Conservation (phyloP, 2,888 invertebrate genomes). For the Apamea epomidion region DNA sequence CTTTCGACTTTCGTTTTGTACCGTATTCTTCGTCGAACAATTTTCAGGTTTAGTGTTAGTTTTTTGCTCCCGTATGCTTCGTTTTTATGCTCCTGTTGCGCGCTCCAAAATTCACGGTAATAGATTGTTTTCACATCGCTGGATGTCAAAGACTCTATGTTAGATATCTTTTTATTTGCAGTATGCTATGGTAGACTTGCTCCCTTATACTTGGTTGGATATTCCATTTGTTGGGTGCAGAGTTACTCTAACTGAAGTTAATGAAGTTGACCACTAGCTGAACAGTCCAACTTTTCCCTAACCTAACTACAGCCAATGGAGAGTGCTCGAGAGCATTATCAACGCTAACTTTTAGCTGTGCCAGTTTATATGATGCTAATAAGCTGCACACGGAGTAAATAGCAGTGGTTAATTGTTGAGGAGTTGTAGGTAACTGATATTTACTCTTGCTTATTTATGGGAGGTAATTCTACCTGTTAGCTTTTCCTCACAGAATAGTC, state of each 20-base stretch:
- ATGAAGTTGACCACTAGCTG: constrained; percentile 40
- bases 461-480: neutral
- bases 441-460: neutral
- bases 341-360: constrained; percentile 48
- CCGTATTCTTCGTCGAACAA: constrained; percentile 10
- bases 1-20: constrained; percentile 31
- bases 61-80: neutral
- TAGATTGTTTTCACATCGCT: neutral
- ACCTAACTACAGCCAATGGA: constrained; percentile 46
- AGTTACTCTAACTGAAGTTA: constrained; percentile 39
- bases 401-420: constrained; percentile 1
- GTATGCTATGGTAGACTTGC: neutral
- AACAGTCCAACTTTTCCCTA: constrained; percentile 47
- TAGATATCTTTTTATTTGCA: neutral
- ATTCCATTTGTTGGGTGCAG: neutral
- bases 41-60: constrained; percentile 19
- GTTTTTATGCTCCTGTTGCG: constrained; percentile 28
- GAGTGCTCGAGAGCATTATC: constrained; percentile 38
- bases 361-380: constrained; percentile 43
- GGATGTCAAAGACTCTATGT: neutral
- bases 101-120: neutral
- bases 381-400: constrained; percentile 17
- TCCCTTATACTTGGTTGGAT: neutral
- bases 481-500: neutral
- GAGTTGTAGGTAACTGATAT: neutral